Evolutionary conservation across 1,140 invertebrate genomes (phyloP), one percentile per base, ranked within the genome.

Genomic region (Macrocentrus cingulum): DNA sequence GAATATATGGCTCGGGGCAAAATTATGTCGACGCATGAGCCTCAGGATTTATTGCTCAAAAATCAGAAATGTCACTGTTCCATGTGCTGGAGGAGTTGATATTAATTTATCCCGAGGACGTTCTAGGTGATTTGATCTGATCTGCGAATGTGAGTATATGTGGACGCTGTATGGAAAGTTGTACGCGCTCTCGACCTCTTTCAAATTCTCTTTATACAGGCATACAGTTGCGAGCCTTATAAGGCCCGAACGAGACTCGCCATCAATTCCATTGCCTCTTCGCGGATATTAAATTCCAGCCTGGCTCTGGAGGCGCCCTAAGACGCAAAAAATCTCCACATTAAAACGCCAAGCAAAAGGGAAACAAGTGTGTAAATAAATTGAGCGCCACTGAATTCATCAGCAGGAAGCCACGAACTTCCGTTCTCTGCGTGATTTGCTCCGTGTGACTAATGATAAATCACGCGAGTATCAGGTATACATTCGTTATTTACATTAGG

Each of bases 171-270:
- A 13, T 39, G 36, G 8, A 39, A 8, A 39, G 36, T 39, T 39
- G 36, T 13, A 13, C 15, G 15, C 36, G 15, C 7, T 4, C 11
- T 53, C 44, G 54, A 56, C 54, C 54, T 56, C 54, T 48, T 56
- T 56, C 34, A 45, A 48, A 56, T 56, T 48, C 16, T 56, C 54
- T 48, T 48, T 56, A 49, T 48, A 56, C 2, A 56, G 54, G 29
- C 54, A 56, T 56, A 36, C 54, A 56, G 44, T 56, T 36, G 5
- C 29, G n/a, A 49, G 34, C 44, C 54, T 34, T 56, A 56, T 56
- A 56, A 49, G 54, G 54, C n/a, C 19, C 29, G 29, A 34, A 5
- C n/a, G 15, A 32, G n/a, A 16, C 29, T 36, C 48, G n/a, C n/a
- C n/a, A n/a, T n/a, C n/a, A 7, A 19, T 50, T 2, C 15, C n/a